These are phyloP conservation scores for Pygoscelis antarcticus DNA, from an alignment of 2,113 vertebrate genomes.

Conservation along the genomic window DNA sequence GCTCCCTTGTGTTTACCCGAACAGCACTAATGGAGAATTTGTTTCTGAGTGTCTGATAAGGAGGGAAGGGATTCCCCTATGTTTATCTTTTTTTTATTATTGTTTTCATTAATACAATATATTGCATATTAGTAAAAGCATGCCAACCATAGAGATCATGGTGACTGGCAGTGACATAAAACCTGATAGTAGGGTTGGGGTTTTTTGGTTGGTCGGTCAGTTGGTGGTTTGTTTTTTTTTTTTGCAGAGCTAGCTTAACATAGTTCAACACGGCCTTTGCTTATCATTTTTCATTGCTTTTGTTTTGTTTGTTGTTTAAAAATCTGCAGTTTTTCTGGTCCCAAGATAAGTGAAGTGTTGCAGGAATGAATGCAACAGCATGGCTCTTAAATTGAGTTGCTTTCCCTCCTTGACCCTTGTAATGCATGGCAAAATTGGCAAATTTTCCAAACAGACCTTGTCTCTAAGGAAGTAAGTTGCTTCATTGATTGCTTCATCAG, in stretches of 20 bases:
- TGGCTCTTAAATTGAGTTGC: background rate
- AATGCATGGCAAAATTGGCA: background rate
- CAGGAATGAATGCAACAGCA: background rate
- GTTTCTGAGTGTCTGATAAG: background rate
- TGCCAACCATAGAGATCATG: background rate
- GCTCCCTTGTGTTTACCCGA: background rate
- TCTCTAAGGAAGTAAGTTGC: background rate
- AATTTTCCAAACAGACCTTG: background rate
- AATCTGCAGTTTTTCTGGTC: background rate
- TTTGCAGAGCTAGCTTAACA: background rate
- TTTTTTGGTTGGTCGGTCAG: background rate
- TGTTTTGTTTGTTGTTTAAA: background rate
- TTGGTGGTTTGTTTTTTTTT: background rate
- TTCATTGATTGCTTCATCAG: background rate
- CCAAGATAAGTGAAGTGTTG: background rate
- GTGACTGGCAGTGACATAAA: background rate
- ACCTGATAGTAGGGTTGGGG: background rate
- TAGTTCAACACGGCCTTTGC: background rate
- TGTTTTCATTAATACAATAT: background rate
- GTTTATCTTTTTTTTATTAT: background rate
- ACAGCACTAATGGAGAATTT: background rate
- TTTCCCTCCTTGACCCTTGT: background rate
- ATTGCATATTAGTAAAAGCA: background rate
- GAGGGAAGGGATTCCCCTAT: background rate
- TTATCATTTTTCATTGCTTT: background rate